Conservation (phyloP, 2,113 vertebrate genomes). For the Ia io region DNA sequence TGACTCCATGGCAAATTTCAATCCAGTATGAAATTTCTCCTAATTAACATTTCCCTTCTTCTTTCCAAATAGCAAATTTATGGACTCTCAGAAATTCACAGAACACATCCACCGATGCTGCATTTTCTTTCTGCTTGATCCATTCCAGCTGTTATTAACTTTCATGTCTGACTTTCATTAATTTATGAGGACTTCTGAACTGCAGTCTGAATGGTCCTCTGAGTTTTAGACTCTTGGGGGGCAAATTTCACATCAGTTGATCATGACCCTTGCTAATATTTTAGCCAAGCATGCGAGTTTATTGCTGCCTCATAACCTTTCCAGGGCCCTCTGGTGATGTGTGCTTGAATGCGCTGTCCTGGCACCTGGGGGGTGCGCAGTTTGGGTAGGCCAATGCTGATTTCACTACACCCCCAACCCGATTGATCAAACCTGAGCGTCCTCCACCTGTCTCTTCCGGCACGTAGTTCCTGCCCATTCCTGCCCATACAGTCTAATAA, state of each 20-base stretch:
- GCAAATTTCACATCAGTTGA: neutral
- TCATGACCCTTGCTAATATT: neutral
- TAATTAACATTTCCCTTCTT: conserved; percentile 69
- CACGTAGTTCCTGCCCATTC: neutral
- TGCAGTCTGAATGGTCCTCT: conserved; percentile 20
- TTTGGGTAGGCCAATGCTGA: neutral
- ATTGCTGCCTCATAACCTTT: neutral
- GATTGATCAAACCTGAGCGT: neutral
- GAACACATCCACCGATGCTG: conserved; percentile 35
- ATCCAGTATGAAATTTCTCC: conserved; percentile 68
- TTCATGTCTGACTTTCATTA: conserved; percentile 64
- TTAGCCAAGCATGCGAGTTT: neutral
- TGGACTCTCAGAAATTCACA: conserved; percentile 66
- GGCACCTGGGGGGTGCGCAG: neutral
- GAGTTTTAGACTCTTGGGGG: conserved; percentile 23
- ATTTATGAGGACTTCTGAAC: conserved; percentile 58
- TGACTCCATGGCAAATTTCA: conserved; percentile 65
- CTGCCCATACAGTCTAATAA: neutral
- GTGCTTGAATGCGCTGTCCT: accelerated
- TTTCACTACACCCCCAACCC: neutral
- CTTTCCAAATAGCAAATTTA: conserved; percentile 68
- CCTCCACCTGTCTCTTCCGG: neutral
- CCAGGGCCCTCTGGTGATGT: neutral
- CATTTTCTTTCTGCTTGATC: conserved; percentile 61
- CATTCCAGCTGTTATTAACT: conserved; percentile 66